These are phyloP conservation scores for Nothocercus julius DNA, from an alignment of 2,113 vertebrate species.

Conservation along the genomic window DNA sequence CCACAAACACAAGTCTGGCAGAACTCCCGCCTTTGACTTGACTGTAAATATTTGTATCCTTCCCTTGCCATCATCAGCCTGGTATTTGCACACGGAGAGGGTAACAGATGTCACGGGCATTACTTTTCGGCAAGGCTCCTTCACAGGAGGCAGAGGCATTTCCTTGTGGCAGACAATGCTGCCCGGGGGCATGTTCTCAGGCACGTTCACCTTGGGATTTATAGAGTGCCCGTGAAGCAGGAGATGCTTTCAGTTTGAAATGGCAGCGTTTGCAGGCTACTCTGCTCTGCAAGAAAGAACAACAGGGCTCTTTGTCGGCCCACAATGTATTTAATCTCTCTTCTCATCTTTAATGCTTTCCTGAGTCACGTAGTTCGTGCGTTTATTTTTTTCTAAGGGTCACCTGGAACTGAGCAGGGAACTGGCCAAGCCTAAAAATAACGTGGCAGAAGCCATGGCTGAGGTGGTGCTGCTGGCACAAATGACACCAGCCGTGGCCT, in stretches of 20 bases:
- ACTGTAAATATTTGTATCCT: slow-evolving; percentile 69
- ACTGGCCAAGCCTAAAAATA: not conserved
- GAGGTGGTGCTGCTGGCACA: not conserved
- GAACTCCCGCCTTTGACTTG: not conserved
- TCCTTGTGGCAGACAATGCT: not conserved
- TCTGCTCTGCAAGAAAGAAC: not conserved
- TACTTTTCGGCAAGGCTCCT: accelerated
- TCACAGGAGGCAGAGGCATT: not conserved
- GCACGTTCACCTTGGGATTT: not conserved
- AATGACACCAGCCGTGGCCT: not conserved
- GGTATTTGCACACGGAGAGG: slow-evolving; percentile 40
- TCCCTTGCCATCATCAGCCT: not conserved
- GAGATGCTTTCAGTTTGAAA: not conserved
- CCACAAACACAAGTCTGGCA: not conserved
- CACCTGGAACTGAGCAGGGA: not conserved
- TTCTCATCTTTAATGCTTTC: not conserved
- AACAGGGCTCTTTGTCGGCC: not conserved
- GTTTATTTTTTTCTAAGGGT: not conserved
- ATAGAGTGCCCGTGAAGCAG: not conserved
- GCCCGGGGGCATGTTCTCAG: not conserved
- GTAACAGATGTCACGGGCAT: not conserved
- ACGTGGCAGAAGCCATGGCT: not conserved
- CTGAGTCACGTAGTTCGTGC: not conserved
- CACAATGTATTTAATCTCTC: not conserved
- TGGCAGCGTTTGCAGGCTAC: accelerated